These are phyloP conservation scores for Stegodyphus mimosarum DNA, from an alignment of 1,140 invertebrate genomes.

Conservation along the genomic window DNA sequence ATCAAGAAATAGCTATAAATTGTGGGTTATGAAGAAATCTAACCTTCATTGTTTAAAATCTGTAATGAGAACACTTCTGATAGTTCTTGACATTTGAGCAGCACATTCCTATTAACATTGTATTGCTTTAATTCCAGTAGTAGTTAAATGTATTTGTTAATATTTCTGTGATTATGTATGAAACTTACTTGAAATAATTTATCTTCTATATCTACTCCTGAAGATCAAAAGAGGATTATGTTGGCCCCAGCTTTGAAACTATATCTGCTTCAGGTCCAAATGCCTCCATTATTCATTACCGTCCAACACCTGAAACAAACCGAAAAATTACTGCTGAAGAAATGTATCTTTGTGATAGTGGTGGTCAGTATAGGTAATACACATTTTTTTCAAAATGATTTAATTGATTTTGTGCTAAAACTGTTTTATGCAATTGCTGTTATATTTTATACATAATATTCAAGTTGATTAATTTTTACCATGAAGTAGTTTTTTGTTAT, in stretches of 20 bases:
- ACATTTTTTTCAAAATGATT: not conserved
- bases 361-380: constrained; percentile 75
- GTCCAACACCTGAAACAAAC: constrained; percentile 78
- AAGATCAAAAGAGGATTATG: constrained; percentile 79
- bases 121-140: too few species aligned
- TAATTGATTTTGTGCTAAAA: not conserved
- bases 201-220: too few species aligned
- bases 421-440: not conserved
- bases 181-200: too few species aligned
- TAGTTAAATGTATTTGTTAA: too few species aligned
- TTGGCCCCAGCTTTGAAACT: constrained; percentile 92
- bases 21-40: too few species aligned
- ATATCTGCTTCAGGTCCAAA: constrained; percentile 92
- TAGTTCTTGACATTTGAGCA: too few species aligned
- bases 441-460: not conserved
- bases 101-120: too few species aligned
- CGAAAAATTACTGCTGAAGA: constrained; percentile 77
- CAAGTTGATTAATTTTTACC: not conserved
- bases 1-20: too few species aligned
- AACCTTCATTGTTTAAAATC: too few species aligned
- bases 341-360: constrained; percentile 92
- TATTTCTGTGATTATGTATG: too few species aligned
- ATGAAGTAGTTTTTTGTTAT: not conserved
- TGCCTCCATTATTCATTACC: constrained; percentile 95
- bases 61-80: too few species aligned